Evolutionary conservation across 1,140 invertebrate genomes (phyloP).

Genomic region (Drosophila watanabei): DNA sequence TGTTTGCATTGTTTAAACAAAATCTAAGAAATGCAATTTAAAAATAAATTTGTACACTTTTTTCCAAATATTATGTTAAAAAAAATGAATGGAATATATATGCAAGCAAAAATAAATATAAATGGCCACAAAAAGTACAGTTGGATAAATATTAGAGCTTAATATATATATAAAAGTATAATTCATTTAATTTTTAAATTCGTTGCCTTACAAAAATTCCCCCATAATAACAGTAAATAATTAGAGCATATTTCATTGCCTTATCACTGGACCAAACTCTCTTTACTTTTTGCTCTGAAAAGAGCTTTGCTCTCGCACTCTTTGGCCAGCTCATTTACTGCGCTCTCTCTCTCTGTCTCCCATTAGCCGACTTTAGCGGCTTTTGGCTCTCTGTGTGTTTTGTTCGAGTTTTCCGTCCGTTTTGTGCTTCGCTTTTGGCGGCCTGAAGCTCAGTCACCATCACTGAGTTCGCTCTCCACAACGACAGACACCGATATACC

Average conservation of each 20-base stretch:
- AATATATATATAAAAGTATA: too few species aligned
- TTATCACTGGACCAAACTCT: slow-evolving; percentile 29
- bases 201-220: background rate
- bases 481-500: slow-evolving; percentile 6
- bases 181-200: background rate
- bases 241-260: background rate
- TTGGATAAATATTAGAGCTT: too few species aligned
- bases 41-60: too few species aligned
- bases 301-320: slow-evolving; percentile 48
- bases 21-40: too few species aligned
- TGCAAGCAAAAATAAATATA: too few species aligned
- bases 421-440: slow-evolving; percentile 36
- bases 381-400: slow-evolving; percentile 44
- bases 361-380: slow-evolving; percentile 12
- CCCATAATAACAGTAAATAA: background rate
- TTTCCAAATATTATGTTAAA: too few species aligned
- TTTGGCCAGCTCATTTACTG: slow-evolving; percentile 19
- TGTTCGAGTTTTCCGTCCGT: slow-evolving; percentile 50
- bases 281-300: slow-evolving; percentile 20
- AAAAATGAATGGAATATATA: too few species aligned
- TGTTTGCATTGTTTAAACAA: slow-evolving; percentile 13
- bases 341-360: slow-evolving; percentile 34
- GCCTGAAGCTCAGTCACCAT: slow-evolving; percentile 52
- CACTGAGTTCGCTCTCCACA: slow-evolving; percentile 29
- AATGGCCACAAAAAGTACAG: too few species aligned